Conservation (phyloP, 2,797 vertebrate species). For the Cryptoblepharus egeriae region DNA sequence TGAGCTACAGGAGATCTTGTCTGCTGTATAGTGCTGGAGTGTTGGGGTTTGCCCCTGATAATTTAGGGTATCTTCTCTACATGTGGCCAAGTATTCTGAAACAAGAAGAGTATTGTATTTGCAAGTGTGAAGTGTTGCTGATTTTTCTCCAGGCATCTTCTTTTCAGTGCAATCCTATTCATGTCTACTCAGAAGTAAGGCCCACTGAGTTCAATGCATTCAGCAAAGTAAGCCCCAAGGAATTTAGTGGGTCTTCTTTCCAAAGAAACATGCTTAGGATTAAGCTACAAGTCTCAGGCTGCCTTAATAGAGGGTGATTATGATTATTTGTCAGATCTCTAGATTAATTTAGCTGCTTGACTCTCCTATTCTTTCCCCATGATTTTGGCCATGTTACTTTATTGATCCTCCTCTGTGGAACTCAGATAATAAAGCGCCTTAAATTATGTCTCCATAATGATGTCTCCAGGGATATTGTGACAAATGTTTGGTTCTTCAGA, state of each 20-base stretch:
- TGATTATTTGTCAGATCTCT: neutral
- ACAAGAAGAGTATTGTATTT: neutral
- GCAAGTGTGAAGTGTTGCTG: neutral
- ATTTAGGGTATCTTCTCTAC: neutral
- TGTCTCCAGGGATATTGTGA: slow-evolving; percentile 7
- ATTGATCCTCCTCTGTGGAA: slow-evolving; percentile 7
- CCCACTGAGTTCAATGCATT: too few relatives aligned
- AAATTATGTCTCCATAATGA: neutral
- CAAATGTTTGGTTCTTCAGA: slow-evolving; percentile 1
- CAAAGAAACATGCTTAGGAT: too few relatives aligned
- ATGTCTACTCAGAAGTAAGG: too few relatives aligned
- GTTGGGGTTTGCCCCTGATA: neutral
- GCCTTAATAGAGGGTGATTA: slow-evolving; percentile 14
- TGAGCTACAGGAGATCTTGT: neutral
- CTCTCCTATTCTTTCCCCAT: rapidly evolving
- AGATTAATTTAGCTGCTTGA: neutral
- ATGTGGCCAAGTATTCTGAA: neutral
- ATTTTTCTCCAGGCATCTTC: neutral
- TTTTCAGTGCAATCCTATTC: neutral
- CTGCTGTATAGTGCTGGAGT: neutral
- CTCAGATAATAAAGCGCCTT: neutral
- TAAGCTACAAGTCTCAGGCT: neutral
- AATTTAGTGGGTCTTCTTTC: too few relatives aligned
- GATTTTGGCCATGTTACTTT: neutral
- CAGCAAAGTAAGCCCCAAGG: too few relatives aligned